Percentiles rank a stretch among this genome's conserved stretches.
Evolutionary conservation across 1,140 invertebrate species (phyloP).

Genomic region (Hyles euphorbiae): DNA sequence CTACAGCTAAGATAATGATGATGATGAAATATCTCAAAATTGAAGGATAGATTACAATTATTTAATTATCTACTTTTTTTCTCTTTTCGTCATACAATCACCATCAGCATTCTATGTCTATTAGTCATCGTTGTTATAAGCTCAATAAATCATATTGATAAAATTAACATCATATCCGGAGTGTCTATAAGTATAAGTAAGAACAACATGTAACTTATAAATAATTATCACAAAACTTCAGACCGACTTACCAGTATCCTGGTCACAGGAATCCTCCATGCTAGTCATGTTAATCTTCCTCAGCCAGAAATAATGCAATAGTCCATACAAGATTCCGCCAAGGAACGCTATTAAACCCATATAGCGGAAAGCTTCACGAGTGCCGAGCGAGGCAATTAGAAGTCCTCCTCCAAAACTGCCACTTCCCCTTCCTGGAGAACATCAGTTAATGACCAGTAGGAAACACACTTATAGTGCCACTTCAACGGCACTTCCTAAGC

Average conservation of each 20-base stretch:
- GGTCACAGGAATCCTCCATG: constrained; percentile 46
- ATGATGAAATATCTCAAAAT: no score
- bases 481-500: no score
- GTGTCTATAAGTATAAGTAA: no score
- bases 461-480: neutral
- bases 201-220: neutral
- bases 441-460: neutral
- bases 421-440: constrained; percentile 79
- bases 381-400: constrained; percentile 83
- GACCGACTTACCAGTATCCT: constrained; percentile 45
- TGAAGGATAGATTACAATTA: no score
- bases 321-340: constrained; percentile 81
- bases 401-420: constrained; percentile 88
- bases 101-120: no score
- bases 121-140: no score
- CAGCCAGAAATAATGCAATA: constrained; percentile 84
- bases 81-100: no score
- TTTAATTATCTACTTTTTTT: no score
- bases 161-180: no score
- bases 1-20: no score
- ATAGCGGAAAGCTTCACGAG: constrained; percentile 83
- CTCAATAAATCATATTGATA: no score
- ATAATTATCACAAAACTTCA: neutral
- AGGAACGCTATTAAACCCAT: constrained; percentile 84
- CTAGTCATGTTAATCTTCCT: constrained; percentile 76